Evolutionary conservation across 2,888 invertebrate species (phyloP), one percentile per base, ranked within the genome.

Genomic region (Sesamia inferens): DNA sequence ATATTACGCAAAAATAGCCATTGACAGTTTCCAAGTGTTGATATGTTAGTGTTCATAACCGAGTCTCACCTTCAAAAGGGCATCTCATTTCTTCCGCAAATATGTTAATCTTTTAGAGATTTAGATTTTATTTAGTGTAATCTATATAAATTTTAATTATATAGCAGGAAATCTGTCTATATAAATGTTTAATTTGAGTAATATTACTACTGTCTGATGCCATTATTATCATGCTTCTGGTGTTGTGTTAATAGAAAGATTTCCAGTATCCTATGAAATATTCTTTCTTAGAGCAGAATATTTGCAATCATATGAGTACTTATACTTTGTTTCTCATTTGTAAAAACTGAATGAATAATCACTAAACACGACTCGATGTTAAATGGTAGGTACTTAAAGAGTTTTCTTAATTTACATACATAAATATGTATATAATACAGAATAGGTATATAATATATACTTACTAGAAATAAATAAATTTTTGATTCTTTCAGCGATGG

Each of bases 401-500:
- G 39, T 7, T 42, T 55, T 48, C 24, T 8, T 24, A 42, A 48
- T 22, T 22, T 31, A 4, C 42, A 0, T 57, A n/a, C 11, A 7
- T n/a, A 42, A 4, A 44, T 64, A 54, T 11, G 11, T 62, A 24
- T n/a, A n/a, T 55, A 16, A 64, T 16, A 3, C n/a, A n/a, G n/a
- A n/a, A n/a, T n/a, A n/a, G n/a, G n/a, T n/a, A n/a, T n/a, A n/a
- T n/a, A n/a, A n/a, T n/a, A n/a, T n/a, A n/a, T n/a, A n/a, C n/a
- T n/a, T n/a, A n/a, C n/a, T n/a, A n/a, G 16, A 51, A 51, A 74
- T 71, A 0, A 39, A 31, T 47, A 44, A 7, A 14, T n/a, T 42
- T n/a, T 16, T 19, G 2, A 57, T 62, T 62, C 65, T 96, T 96
- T 58, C 90, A 98, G 98, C 97, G 0, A 97, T 98, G 97, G 97